phyloP scores from a whole-genome alignment of 2,797 vertebrate genomes.

The Neostethus bicornis region DNA sequence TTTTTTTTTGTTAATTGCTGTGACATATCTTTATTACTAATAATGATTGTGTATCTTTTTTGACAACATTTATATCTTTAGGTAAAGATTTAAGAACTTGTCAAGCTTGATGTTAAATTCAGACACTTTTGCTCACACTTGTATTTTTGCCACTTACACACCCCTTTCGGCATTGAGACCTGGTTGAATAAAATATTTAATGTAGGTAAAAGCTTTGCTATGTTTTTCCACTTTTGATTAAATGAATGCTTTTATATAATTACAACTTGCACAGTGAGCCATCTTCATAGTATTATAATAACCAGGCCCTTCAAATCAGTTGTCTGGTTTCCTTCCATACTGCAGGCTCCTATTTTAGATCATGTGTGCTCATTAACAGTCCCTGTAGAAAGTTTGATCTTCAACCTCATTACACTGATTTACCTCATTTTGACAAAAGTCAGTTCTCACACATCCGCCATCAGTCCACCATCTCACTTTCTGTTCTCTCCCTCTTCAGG shows the following conservation, averaged over 20 bases:
- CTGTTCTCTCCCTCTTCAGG: conserved; percentile 73
- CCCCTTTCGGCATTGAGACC: neutral
- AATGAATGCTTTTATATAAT: neutral
- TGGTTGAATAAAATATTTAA: neutral
- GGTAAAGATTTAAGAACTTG: neutral
- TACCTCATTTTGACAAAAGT: conserved; percentile 57
- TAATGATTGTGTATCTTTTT: too few relatives aligned
- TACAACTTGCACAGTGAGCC: neutral
- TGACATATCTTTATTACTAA: too few relatives aligned
- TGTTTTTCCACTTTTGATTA: neutral
- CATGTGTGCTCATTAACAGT: conserved; percentile 51
- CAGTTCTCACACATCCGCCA: conserved; percentile 28
- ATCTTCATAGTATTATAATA: conserved; percentile 3
- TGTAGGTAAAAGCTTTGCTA: neutral
- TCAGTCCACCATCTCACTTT: conserved; percentile 24
- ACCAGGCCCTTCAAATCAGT: conserved; percentile 23
- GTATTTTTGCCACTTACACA: neutral
- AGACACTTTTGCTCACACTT: neutral
- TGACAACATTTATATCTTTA: neutral
- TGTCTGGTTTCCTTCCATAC: conserved; percentile 34
- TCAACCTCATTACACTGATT: conserved; percentile 61
- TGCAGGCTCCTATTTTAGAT: conserved; percentile 63
- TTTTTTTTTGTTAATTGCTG: too few relatives aligned
- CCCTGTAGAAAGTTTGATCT: conserved; percentile 48
- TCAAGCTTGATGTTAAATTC: neutral